Percentiles rank a stretch among this genome's conserved stretches.
phyloP scores from a whole-genome alignment of 2,888 invertebrate species.

The Lasiommata megera region DNA sequence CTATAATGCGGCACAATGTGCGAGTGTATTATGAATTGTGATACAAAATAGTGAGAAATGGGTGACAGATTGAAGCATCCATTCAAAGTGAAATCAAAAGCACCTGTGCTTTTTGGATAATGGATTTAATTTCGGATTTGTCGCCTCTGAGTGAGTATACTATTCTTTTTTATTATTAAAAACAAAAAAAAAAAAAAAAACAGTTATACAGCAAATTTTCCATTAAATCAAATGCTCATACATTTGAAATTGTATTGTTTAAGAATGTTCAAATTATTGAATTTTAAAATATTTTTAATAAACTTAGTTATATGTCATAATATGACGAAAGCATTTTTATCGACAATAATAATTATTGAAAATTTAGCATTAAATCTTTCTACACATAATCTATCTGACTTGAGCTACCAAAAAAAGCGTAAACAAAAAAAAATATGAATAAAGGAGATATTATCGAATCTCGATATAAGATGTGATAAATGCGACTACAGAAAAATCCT shows the following conservation, averaged over 20 bases:
- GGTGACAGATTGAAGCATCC: slow-evolving; percentile 72
- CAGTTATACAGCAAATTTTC: too few species aligned
- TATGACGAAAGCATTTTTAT: neutral
- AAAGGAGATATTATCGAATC: too few species aligned
- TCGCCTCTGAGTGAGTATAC: slow-evolving; percentile 62
- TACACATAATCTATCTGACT: too few species aligned
- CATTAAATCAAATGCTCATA: too few species aligned
- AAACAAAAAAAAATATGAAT: neutral
- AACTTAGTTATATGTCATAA: slow-evolving; percentile 5
- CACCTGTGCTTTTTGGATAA: slow-evolving; percentile 53
- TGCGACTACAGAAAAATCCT: too few species aligned
- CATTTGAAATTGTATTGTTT: neutral
- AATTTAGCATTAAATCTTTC: too few species aligned
- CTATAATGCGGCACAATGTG: slow-evolving; percentile 24
- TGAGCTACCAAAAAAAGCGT: neutral
- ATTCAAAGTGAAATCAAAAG: slow-evolving; percentile 69
- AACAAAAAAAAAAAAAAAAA: neutral
- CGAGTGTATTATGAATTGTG: slow-evolving; percentile 43
- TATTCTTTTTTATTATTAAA: neutral
- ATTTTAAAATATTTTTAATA: too few species aligned
- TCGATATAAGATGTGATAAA: too few species aligned
- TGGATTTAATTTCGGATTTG: slow-evolving; percentile 71
- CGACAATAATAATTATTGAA: too few species aligned
- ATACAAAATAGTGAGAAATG: slow-evolving; percentile 56
- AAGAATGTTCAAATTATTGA: too few species aligned